Evolutionary conservation across 1,140 invertebrate species (phyloP), one percentile per base, ranked within the genome.

Genomic region (Caenorhabditis inopinata): DNA sequence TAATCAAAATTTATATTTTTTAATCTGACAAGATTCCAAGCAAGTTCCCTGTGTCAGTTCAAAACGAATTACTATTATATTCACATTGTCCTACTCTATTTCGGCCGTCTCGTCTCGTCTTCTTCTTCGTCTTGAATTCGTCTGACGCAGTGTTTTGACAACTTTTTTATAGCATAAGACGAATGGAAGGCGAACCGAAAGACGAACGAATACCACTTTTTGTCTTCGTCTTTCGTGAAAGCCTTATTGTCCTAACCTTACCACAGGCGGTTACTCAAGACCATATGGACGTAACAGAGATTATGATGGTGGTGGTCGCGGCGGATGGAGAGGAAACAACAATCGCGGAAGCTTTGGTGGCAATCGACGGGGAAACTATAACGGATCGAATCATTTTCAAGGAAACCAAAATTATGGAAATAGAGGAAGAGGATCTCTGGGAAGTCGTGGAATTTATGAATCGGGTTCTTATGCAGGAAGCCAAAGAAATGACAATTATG

Each of bases 241-340:
- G n/a, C n/a, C n/a, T n/a, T n/a, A n/a, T n/a, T n/a, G n/a, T n/a
- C n/a, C n/a, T n/a, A n/a, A n/a, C n/a, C n/a, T n/a, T n/a, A 23
- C 7, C 35, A 5, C 27, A 62, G 53, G 35, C 21, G n/a, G 35
- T n/a, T 14, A 62, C 6, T 68, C 6, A 14, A 29, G 32, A 9
- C 58, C 58, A n/a, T 32, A 62, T 32, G 53, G 58, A 29, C 4
- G 58, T 38, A n/a, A n/a, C n/a, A n/a, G n/a, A n/a, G n/a, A n/a
- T n/a, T n/a, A n/a, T n/a, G n/a, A n/a, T n/a, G 18, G 58, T 23
- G 29, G 78, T 16, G 48, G 38, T 6, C 35, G 42, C 21, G 42
- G 68, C 27, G 78, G 73, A 49, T 42, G 78, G 58, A 35, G 48
- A 49, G 68, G 62, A 49, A 48, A 62, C 5, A 68, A 74, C 35